These are phyloP conservation scores for Serranus cabrilla DNA, from an alignment of 2,797 vertebrate genomes.

Conservation along the genomic window DNA sequence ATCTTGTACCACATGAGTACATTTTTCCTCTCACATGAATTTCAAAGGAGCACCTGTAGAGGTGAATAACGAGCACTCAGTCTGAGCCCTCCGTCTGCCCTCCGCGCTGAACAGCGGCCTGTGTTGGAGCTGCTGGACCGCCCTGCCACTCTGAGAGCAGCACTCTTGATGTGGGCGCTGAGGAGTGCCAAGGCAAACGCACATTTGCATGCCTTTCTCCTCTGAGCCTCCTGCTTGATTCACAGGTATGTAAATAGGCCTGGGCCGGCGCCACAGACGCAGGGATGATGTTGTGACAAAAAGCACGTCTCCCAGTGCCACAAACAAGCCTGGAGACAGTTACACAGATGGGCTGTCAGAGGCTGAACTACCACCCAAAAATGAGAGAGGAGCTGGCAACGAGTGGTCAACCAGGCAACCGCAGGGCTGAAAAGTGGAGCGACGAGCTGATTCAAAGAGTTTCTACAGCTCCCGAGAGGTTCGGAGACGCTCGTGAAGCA, in stretches of 20 bases:
- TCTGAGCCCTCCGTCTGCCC: constrained; percentile 55
- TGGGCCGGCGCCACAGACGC: constrained; percentile 47
- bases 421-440: constrained; percentile 22
- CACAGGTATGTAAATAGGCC: constrained; percentile 60
- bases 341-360: constrained; percentile 34
- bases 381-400: constrained; percentile 19
- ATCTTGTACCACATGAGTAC: constrained; percentile 39
- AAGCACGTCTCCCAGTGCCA: constrained; percentile 20
- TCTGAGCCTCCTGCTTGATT: constrained; percentile 50
- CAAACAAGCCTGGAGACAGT: constrained; percentile 19
- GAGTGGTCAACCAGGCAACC: constrained; percentile 33
- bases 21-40: constrained; percentile 57
- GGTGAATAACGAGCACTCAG: constrained; percentile 69
- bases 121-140: constrained; percentile 54
- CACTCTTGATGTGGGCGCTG: constrained; percentile 75
- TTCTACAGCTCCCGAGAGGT: constrained; percentile 7
- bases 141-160: constrained; percentile 57
- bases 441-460: constrained; percentile 18
- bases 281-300: constrained; percentile 49
- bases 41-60: constrained; percentile 77
- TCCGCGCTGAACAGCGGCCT: constrained; percentile 49
- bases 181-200: constrained; percentile 69
- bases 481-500: constrained; percentile 9
- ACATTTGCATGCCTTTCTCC: constrained; percentile 65
- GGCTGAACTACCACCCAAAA: constrained; percentile 15